Percentiles rank a stretch among this genome's conserved stretches.
Conservation (phyloP, 2,113 vertebrate genomes). For the Nestor notabilis region DNA sequence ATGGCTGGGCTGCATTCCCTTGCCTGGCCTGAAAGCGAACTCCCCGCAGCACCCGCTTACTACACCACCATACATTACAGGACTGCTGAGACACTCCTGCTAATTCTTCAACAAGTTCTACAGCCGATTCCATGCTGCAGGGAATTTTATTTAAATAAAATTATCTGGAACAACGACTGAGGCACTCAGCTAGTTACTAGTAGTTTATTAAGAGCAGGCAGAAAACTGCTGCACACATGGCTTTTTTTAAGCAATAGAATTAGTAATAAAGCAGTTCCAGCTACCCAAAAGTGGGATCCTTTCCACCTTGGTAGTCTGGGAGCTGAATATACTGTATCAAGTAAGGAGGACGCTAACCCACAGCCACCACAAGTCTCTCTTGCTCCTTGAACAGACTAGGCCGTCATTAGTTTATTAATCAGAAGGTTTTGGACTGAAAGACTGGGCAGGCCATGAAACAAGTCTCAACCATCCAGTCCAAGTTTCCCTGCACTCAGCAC, state of each 20-base stretch:
- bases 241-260: neutral
- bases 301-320: neutral
- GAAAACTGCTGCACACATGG: neutral
- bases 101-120: neutral
- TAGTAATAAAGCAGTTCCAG: neutral
- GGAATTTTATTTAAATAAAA: neutral
- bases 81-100: neutral
- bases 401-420: neutral
- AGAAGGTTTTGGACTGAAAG: neutral
- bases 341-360: neutral
- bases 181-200: neutral
- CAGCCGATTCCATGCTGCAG: neutral
- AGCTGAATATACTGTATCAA: neutral
- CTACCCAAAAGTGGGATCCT: neutral
- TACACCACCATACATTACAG: rapidly evolving
- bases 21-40: neutral
- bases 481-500: neutral
- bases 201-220: neutral
- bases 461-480: neutral
- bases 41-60: rapidly evolving
- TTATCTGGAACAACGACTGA: neutral
- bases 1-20: neutral
- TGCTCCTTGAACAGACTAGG: neutral
- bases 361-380: neutral
- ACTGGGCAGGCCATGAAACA: neutral